Conservation (phyloP, 2,113 vertebrate species). For the Chaenocephalus aceratus region DNA sequence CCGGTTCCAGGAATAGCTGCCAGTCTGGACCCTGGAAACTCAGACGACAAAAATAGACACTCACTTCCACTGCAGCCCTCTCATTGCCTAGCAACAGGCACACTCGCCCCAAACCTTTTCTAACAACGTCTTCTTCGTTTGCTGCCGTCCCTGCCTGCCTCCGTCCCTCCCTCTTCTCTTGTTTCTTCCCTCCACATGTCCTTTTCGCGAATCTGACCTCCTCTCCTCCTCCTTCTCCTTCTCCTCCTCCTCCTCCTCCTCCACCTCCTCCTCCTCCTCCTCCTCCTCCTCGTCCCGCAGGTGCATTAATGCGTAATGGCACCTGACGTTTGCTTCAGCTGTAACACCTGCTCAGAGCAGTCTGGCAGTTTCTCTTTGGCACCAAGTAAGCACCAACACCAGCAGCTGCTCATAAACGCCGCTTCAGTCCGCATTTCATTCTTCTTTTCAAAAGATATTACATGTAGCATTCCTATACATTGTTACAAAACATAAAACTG, state of each 20-base stretch:
- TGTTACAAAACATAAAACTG: background rate
- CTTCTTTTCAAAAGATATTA: background rate
- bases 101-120: slow-evolving; percentile 77
- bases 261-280: too few species aligned
- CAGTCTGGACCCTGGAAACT: slow-evolving; percentile 87
- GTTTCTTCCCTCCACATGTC: slow-evolving; percentile 18
- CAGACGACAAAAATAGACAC: slow-evolving; percentile 83
- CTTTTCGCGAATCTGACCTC: slow-evolving; percentile 26
- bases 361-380: slow-evolving; percentile 18
- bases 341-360: slow-evolving; percentile 44
- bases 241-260: background rate
- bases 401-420: background rate
- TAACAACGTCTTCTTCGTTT: slow-evolving; percentile 57
- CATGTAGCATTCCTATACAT: background rate
- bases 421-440: background rate
- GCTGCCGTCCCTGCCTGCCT: slow-evolving; percentile 45
- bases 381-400: background rate
- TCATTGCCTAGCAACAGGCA: slow-evolving; percentile 86
- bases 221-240: slow-evolving; percentile 3
- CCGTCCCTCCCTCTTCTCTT: slow-evolving; percentile 18
- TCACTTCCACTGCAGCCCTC: slow-evolving; percentile 75
- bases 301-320: slow-evolving; percentile 26
- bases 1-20: slow-evolving; percentile 85
- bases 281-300: background rate
- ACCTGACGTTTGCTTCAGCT: slow-evolving; percentile 52